Percentiles rank a stretch among this genome's conserved stretches.
phyloP scores from a whole-genome alignment of 2,888 invertebrate genomes.

The Dinocampus coccinellae region DNA sequence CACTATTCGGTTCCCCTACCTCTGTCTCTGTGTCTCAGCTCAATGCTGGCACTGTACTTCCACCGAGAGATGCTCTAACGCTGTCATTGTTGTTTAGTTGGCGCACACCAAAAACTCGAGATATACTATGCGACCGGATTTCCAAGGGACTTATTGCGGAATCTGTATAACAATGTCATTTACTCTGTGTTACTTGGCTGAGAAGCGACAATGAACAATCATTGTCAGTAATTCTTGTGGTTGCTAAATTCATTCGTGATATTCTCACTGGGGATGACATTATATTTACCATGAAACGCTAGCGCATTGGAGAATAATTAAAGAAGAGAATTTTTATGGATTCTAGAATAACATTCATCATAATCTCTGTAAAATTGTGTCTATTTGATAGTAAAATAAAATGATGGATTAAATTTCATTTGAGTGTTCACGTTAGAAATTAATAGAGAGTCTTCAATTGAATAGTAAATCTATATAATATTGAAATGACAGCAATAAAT shows the following conservation, averaged over 20 bases:
- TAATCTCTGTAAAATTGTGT: not conserved
- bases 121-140: constrained; percentile 32
- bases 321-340: constrained; percentile 7
- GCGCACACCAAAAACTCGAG: constrained; percentile 20
- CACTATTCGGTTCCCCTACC: not conserved
- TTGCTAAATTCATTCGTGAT: constrained; percentile 13
- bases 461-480: constrained; percentile 25
- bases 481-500: constrained; percentile 23
- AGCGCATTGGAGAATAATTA: constrained; percentile 9
- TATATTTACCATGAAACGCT: constrained; percentile 1
- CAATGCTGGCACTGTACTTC: constrained; percentile 17
- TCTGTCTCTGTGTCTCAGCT: constrained; percentile 4
- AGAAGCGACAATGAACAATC: constrained; percentile 20
- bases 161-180: constrained; percentile 28
- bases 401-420: not conserved
- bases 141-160: constrained; percentile 37
- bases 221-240: constrained; percentile 17
- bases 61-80: constrained; percentile 26
- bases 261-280: not conserved
- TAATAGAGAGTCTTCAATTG: too few relatives aligned
- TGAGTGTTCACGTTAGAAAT: constrained; percentile 8
- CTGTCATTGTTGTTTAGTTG: constrained; percentile 31
- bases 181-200: constrained; percentile 5
- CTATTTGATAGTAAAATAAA: not conserved
- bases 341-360: constrained; percentile 14